These are phyloP conservation scores for Pammene fasciana DNA, from an alignment of 2,888 invertebrate species.

Conservation along the genomic window DNA sequence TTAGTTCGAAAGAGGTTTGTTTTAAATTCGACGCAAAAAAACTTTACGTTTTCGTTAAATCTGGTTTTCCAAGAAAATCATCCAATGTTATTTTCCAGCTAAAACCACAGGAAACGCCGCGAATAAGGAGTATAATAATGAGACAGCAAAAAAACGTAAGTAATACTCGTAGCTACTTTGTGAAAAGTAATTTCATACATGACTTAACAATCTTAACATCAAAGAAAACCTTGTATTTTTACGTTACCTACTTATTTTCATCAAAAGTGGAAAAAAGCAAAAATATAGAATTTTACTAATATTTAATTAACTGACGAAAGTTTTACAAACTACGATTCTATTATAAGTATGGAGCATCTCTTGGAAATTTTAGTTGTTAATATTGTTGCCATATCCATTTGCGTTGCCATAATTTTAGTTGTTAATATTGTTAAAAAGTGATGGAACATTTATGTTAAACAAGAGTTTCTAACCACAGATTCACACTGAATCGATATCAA, in stretches of 20 bases:
- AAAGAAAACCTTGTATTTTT: conserved; percentile 26
- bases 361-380: too few relatives aligned
- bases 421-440: too few relatives aligned
- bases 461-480: too few relatives aligned
- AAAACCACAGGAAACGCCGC: conserved; percentile 7
- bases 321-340: too few relatives aligned
- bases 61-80: background rate
- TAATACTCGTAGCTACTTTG: conserved; percentile 21
- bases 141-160: conserved; percentile 27
- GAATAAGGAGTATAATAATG: conserved; percentile 31
- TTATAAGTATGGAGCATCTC: too few relatives aligned
- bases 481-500: too few relatives aligned
- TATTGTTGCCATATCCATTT: too few relatives aligned
- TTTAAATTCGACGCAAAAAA: background rate
- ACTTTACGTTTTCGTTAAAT: too few relatives aligned
- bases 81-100: conserved; percentile 11
- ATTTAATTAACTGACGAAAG: too few relatives aligned
- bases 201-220: conserved; percentile 24
- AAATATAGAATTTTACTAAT: background rate
- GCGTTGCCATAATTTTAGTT: too few relatives aligned
- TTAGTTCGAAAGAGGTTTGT: background rate
- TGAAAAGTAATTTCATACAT: conserved; percentile 40
- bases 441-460: too few relatives aligned
- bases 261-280: background rate
- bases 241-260: conserved; percentile 15